Percentiles rank a stretch among this genome's conserved stretches.
Evolutionary conservation across 2,797 vertebrate genomes (phyloP).

Genomic region (Gymnodraco acuticeps): DNA sequence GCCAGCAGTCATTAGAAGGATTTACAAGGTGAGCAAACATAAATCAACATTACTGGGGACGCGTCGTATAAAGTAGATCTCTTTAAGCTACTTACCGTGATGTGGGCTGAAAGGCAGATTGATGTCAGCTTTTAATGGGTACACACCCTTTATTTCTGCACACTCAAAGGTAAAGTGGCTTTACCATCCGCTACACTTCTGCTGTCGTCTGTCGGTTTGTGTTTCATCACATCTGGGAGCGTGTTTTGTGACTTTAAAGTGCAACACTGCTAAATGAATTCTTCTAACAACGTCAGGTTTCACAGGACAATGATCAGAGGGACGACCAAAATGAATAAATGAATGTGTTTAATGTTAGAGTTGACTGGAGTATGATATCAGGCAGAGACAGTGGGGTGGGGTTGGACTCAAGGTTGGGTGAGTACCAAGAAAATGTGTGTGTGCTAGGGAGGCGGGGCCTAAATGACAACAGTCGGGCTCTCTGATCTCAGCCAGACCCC

Average conservation of each 20-base stretch:
- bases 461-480: slow-evolving; percentile 90
- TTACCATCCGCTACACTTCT: not conserved
- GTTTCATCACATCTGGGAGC: not conserved
- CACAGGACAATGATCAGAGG: not conserved
- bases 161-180: slow-evolving; percentile 1
- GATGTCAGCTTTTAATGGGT: slow-evolving; percentile 18
- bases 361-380: slow-evolving; percentile 18
- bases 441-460: slow-evolving; percentile 64
- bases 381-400: not conserved
- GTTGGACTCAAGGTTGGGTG: slow-evolving; percentile 23
- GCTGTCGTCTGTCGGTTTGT: not conserved
- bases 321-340: not conserved
- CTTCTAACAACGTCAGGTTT: not conserved
- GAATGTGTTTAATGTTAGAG: not conserved
- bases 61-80: not conserved
- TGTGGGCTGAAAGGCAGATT: slow-evolving; percentile 34
- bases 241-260: not conserved
- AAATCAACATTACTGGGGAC: slow-evolving; percentile 26
- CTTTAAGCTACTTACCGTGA: slow-evolving; percentile 23
- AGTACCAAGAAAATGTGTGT: slow-evolving; percentile 31
- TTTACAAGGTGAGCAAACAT: slow-evolving; percentile 25
- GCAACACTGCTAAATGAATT: not conserved
- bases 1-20: slow-evolving; percentile 22
- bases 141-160: slow-evolving; percentile 19
- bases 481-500: slow-evolving; percentile 91